Base-by-base conservation (phyloP, 2,888 invertebrate genomes). In the Rhamphomyia laevipes region DNA sequence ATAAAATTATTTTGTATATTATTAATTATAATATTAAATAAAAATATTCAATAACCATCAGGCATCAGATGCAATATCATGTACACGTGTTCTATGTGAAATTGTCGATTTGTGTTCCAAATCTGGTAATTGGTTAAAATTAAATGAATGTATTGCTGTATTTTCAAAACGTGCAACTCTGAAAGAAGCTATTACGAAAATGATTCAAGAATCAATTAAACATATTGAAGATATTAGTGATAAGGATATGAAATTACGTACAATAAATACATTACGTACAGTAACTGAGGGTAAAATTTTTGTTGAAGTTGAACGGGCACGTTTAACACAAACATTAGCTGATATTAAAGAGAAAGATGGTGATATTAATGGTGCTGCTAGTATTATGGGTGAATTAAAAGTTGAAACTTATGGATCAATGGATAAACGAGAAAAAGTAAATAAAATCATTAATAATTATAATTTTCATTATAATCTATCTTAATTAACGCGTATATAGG, bases 261-360 rank as follows among this genome's bases (percentile, higher is more conserved):
- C 95, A 2, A 94, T 96, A 63, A 93, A 93, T 65, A 92, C 94
- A 1, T 71, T 96, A 31, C 77, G 89, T 56, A 78, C 82, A 15
- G 93, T 95, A 13, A 94, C 94, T 0, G 92, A 92, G 64, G 95
- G 95, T 57, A 95, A 95, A 81, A 94, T 96, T 54, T 95, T 95
- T 66, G 94, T 96, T 17, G 95, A 96, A 75, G 92, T 93, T 2
- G 95, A 96, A 70, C 75, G 95, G 61, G 95, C 95, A 2, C 76
- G 94, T 48, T 73, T 96, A 7, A 95, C 95, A 1, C 85, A 90
- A 58, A 84, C 84, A 57, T 68, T 91, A 51, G 85, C 87, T 0
- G 78, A 82, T 63, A 79, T 86, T 47, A 81, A 86, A 53, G 83
- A 90, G 61, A 78, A 80, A 10, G 84, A 85, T 60, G 82, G 81